Conservation (phyloP, 2,113 vertebrate species). For the Oryzias celebensis region DNA sequence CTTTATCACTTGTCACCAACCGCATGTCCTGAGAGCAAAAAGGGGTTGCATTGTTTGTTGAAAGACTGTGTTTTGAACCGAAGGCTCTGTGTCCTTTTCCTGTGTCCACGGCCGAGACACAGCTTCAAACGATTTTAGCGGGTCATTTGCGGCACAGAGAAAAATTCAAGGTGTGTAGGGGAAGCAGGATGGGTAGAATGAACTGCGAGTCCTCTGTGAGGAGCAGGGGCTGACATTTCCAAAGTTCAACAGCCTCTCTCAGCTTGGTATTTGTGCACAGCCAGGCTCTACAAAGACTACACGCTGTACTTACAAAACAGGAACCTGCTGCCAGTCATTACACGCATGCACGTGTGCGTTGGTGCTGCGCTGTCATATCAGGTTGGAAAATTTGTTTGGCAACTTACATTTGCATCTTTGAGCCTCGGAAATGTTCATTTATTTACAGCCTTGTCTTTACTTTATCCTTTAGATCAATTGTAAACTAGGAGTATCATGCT, state of each 20-base stretch:
- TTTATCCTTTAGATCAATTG: slow-evolving; percentile 64
- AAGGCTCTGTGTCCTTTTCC: slow-evolving; percentile 15
- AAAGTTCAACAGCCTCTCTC: slow-evolving; percentile 75
- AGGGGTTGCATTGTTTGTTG: slow-evolving; percentile 12
- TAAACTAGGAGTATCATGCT: slow-evolving; percentile 59
- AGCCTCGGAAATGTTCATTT: slow-evolving; percentile 12
- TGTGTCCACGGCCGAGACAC: slow-evolving; percentile 5
- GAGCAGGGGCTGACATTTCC: slow-evolving; percentile 67
- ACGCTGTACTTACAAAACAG: slow-evolving; percentile 54
- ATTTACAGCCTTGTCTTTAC: slow-evolving; percentile 36
- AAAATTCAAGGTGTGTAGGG: slow-evolving; percentile 41
- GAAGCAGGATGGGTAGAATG: slow-evolving; percentile 39
- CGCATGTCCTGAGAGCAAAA: slow-evolving; percentile 12
- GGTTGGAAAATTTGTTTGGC: slow-evolving; percentile 4
- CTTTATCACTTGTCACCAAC: slow-evolving; percentile 1
- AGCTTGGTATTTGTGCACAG: slow-evolving; percentile 70
- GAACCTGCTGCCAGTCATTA: slow-evolving; percentile 24
- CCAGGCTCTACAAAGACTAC: slow-evolving; percentile 59
- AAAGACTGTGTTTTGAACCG: slow-evolving; percentile 39
- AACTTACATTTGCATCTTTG: slow-evolving; percentile 5
- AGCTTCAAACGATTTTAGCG: slow-evolving; percentile 61
- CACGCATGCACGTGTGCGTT: slow-evolving; percentile 5
- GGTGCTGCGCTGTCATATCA: background rate
- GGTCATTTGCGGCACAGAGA: slow-evolving; percentile 46
- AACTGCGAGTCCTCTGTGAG: slow-evolving; percentile 46